Evolutionary conservation across 2,797 vertebrate genomes (phyloP).

Genomic region (Gobio occitaniae): DNA sequence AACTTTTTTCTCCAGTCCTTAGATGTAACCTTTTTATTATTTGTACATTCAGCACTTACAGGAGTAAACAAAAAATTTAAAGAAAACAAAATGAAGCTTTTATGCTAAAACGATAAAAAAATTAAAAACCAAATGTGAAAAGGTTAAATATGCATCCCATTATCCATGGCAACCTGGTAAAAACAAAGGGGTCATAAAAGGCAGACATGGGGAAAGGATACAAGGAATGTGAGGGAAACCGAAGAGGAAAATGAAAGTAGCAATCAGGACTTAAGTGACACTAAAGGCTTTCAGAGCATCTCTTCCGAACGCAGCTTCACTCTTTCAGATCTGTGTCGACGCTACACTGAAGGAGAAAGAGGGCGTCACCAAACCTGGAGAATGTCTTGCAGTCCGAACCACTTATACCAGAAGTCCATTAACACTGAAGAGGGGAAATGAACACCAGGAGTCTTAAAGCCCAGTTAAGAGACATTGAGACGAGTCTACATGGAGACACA

Average conservation of each 20-base stretch:
- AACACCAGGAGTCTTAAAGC: slow-evolving; percentile 44
- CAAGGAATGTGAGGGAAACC: slow-evolving; percentile 31
- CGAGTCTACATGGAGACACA: slow-evolving; percentile 69
- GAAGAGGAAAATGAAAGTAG: slow-evolving; percentile 22
- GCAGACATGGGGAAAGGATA: slow-evolving; percentile 4
- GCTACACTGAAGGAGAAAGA: slow-evolving; percentile 21
- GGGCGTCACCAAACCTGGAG: slow-evolving; percentile 23
- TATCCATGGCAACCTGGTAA: slow-evolving; percentile 41
- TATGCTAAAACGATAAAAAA: slow-evolving; percentile 80
- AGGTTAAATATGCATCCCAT: slow-evolving; percentile 72
- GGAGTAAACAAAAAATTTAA: slow-evolving; percentile 78
- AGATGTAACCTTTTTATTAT: slow-evolving; percentile 78
- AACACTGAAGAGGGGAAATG: slow-evolving; percentile 51
- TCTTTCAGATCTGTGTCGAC: slow-evolving; percentile 1
- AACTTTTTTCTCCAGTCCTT: slow-evolving; percentile 37
- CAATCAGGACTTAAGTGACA: slow-evolving; percentile 28
- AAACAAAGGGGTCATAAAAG: slow-evolving; percentile 26
- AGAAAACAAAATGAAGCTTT: slow-evolving; percentile 69
- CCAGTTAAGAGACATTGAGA: slow-evolving; percentile 56
- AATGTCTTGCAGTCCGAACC: slow-evolving; percentile 24
- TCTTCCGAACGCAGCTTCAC: not conserved
- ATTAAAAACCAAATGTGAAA: slow-evolving; percentile 77
- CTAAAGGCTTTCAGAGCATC: slow-evolving; percentile 11
- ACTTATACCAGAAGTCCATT: slow-evolving; percentile 38
- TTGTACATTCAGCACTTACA: slow-evolving; percentile 88